phyloP scores from a whole-genome alignment of 2,113 vertebrate species.

The Eurystomus gularis region DNA sequence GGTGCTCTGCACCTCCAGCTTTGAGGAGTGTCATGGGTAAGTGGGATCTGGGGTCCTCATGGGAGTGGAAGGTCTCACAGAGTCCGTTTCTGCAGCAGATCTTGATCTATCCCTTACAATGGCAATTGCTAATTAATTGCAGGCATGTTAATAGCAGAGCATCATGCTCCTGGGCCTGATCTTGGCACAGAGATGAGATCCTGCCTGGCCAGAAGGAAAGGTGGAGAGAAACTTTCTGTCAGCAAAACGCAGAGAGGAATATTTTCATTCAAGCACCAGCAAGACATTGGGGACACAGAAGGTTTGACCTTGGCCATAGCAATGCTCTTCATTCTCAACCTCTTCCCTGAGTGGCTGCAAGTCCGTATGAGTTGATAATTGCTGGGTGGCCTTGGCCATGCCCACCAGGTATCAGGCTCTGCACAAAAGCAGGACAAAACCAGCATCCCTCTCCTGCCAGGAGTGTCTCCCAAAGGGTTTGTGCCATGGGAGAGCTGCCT shows the following conservation, averaged over 20 bases:
- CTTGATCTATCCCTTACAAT: neutral
- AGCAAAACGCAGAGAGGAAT: neutral
- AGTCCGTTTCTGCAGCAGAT: neutral
- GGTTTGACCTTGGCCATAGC: neutral
- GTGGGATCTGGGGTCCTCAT: neutral
- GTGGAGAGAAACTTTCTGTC: neutral
- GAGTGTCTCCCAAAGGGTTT: fast-evolving
- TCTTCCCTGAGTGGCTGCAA: neutral
- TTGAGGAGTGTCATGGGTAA: fast-evolving
- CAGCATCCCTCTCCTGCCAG: neutral
- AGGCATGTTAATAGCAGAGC: neutral
- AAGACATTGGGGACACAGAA: neutral
- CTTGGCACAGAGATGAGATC: neutral
- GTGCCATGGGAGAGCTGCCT: neutral
- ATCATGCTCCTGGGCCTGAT: neutral
- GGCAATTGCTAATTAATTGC: neutral
- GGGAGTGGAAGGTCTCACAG: neutral
- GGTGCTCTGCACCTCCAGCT: neutral
- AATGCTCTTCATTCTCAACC: neutral
- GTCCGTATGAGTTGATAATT: neutral
- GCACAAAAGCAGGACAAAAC: neutral
- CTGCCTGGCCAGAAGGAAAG: neutral
- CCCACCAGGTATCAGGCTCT: neutral
- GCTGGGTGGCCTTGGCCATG: neutral
- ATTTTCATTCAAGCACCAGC: neutral